phyloP scores from a whole-genome alignment of 1,140 invertebrate genomes.

The Nomia melanderi region DNA sequence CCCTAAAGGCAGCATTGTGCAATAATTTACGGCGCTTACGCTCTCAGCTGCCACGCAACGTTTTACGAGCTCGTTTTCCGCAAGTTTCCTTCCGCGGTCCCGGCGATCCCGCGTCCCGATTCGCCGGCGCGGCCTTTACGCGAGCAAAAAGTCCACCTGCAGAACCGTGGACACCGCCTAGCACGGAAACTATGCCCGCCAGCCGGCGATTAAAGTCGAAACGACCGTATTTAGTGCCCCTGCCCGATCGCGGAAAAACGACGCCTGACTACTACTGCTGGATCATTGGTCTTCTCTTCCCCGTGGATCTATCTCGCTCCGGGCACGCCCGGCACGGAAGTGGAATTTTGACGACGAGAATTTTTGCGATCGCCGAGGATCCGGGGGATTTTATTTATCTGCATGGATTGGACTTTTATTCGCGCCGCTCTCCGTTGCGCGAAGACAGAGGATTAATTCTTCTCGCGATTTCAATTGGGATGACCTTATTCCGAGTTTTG shows the following conservation, averaged over 20 bases:
- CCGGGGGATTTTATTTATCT: too few relatives aligned
- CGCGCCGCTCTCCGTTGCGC: too few relatives aligned
- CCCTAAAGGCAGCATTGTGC: neutral
- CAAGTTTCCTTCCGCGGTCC: conserved; percentile 3
- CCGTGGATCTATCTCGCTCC: neutral
- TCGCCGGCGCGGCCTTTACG: neutral
- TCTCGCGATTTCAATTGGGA: too few relatives aligned
- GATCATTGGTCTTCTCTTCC: neutral
- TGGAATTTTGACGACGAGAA: too few relatives aligned
- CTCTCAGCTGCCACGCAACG: neutral
- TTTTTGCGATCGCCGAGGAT: too few relatives aligned
- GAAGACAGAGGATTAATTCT: too few relatives aligned
- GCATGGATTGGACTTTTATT: too few relatives aligned
- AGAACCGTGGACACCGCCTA: neutral
- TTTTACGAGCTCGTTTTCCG: conserved; percentile 1
- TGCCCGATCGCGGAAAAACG: neutral
- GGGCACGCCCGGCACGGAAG: too few relatives aligned
- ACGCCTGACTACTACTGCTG: neutral
- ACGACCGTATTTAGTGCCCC: neutral
- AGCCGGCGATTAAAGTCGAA: neutral
- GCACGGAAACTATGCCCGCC: neutral
- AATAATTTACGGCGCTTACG: conserved; percentile 6
- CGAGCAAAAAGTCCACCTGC: neutral
- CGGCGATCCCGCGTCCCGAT: neutral
- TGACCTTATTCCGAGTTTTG: too few relatives aligned